phyloP scores from a whole-genome alignment of 2,888 invertebrate species.

The Odontomyia ornata region DNA sequence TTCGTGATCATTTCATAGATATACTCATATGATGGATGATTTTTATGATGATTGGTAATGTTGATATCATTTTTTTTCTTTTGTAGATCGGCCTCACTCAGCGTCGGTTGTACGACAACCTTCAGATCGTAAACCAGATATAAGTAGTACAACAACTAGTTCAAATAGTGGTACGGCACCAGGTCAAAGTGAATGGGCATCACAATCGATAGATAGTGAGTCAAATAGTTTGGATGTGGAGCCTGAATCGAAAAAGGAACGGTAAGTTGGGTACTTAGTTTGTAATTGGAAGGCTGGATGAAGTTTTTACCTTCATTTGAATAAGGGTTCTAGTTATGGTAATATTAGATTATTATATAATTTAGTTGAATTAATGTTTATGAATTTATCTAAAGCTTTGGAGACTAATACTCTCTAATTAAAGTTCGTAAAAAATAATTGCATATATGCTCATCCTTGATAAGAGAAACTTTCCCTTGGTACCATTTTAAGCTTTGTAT shows the following conservation, averaged over 20 bases:
- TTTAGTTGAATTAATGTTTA: no score
- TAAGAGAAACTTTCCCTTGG: no score
- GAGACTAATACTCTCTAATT: no score
- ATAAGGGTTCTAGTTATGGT: no score
- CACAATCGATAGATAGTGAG: slow-evolving; percentile 57
- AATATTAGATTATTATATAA: no score
- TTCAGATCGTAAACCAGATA: slow-evolving; percentile 63
- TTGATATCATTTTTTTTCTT: no score
- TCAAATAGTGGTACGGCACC: slow-evolving; percentile 59
- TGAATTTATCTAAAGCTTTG: no score
- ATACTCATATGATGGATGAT: slow-evolving; percentile 13
- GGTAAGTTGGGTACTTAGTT: slow-evolving; percentile 47
- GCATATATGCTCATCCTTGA: no score
- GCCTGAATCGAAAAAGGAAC: slow-evolving; percentile 54
- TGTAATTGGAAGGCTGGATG: neutral
- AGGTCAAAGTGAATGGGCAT: slow-evolving; percentile 53
- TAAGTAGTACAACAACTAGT: slow-evolving; percentile 56
- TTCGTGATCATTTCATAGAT: neutral
- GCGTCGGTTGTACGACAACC: slow-evolving; percentile 63
- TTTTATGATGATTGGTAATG: no score
- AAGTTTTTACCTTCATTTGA: no score
- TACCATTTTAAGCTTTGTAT: no score
- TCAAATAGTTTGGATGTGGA: slow-evolving; percentile 59
- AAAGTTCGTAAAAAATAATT: no score
- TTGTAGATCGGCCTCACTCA: slow-evolving; percentile 60